Percentiles rank a stretch among this genome's conserved stretches.
phyloP scores from a whole-genome alignment of 2,113 vertebrate species.

The Pluvianellus socialis region DNA sequence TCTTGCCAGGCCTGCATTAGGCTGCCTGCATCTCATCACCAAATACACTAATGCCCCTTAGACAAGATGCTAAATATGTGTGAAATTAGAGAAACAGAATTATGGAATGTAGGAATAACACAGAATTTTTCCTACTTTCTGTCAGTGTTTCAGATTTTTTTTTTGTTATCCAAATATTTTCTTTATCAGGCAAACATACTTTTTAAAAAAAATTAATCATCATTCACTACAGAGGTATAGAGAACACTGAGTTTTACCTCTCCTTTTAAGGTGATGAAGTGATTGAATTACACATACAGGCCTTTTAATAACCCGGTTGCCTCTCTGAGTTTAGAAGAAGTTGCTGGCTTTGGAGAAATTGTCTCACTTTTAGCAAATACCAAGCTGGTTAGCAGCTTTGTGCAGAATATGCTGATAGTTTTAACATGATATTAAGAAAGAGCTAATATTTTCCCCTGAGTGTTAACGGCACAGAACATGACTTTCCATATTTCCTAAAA shows the following conservation, averaged over 20 bases:
- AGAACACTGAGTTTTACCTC: background rate
- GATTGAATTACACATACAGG: background rate
- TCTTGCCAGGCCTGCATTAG: constrained; percentile 74
- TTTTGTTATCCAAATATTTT: background rate
- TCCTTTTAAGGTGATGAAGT: background rate
- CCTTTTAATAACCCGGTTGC: background rate
- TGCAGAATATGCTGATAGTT: background rate
- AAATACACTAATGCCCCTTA: constrained; percentile 44
- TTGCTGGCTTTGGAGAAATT: background rate
- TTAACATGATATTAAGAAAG: background rate
- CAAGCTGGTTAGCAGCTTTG: background rate
- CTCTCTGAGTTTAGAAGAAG: background rate
- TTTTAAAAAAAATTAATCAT: background rate
- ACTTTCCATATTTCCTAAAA: background rate
- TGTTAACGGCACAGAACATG: background rate
- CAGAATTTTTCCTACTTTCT: background rate
- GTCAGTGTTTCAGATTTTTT: background rate
- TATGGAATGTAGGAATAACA: background rate
- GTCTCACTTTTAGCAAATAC: background rate
- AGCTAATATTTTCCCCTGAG: background rate
- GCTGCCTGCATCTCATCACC: constrained; percentile 69
- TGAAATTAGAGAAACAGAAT: constrained; percentile 40
- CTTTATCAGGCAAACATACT: accelerated
- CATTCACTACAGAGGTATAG: background rate
- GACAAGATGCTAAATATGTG: constrained; percentile 54